These are phyloP conservation scores for Corythaixoides concolor DNA, from an alignment of 2,113 vertebrate genomes.

Conservation along the genomic window DNA sequence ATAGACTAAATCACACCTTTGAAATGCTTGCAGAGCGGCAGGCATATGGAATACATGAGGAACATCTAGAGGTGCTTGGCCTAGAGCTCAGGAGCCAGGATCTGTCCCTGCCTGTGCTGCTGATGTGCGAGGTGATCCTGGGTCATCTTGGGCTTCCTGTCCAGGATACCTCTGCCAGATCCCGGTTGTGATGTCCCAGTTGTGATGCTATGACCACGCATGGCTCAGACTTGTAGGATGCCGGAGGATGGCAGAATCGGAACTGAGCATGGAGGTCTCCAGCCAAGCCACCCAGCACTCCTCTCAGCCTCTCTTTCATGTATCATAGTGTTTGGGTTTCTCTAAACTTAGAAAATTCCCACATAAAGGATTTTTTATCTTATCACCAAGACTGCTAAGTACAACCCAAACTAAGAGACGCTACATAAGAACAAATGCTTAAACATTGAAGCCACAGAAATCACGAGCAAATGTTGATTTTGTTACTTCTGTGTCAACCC, in stretches of 20 bases:
- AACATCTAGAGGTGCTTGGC: not conserved
- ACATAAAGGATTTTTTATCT: not conserved
- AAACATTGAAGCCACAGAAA: slow-evolving; percentile 35
- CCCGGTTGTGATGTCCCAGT: not conserved
- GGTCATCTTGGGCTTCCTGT: not conserved
- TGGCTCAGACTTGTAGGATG: not conserved
- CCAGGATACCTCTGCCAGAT: not conserved
- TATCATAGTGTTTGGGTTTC: not conserved
- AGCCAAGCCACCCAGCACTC: not conserved
- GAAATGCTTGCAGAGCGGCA: not conserved
- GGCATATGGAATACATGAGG: not conserved
- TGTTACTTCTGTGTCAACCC: not conserved
- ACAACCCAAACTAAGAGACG: not conserved
- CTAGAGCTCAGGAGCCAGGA: not conserved
- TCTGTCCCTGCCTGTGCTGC: not conserved
- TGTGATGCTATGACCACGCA: not conserved
- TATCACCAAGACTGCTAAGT: not conserved
- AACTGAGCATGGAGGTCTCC: not conserved
- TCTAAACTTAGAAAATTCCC: slow-evolving; percentile 11
- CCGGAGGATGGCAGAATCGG: not conserved
- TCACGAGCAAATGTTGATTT: not conserved
- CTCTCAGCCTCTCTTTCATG: not conserved
- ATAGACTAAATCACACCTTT: not conserved
- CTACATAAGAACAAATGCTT: not conserved
- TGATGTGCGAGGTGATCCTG: not conserved